Base-by-base conservation (phyloP, 1,140 invertebrate genomes). In the Glossosoma conforme region DNA sequence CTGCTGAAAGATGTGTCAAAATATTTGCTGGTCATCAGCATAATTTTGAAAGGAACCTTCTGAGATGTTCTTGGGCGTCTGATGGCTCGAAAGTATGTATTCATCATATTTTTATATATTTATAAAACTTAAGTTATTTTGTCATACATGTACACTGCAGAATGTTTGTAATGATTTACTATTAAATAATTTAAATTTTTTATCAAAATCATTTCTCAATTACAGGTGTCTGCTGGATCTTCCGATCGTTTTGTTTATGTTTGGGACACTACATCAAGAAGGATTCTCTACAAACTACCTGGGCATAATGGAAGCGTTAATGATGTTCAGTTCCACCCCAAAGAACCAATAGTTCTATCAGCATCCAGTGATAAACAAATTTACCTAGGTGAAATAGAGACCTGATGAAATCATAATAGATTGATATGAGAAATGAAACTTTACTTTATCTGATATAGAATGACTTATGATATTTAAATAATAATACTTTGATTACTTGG, bases 251-350 rank as follows among this genome's bases (percentile, higher is more conserved):
- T 87, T 74, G 87, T 98, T 6, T 97, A 99, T 67, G 78, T 99
- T 36, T 99, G 96, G 96, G 93, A 99, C 69, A 94, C 93, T 2
- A 93, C 89, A 2, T 85, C 86, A 3, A 73, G 94, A 33, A 79
- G 90, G 43, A 91, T 98, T 60, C 68, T 97, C 2, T 99, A 99
- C 70, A 98, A 97, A 75, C 76, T 99, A 43, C 97, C 97, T 1
- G 97, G 97, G 0, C 97, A 99, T 69, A 91, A 93, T 69, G 97
- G 97, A 15, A 91, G 93, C 55, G 93, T 99, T 2, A 99, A 98
- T 67, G 93, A 94, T 65, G 84, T 96, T 1, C 89, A 94, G 68
- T 98, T 99, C 64, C 97, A 99, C 77, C 91, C 91, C 0, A 84
- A 82, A 36, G 95, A 99, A 70, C 91, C 96, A 5, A 90, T 99